Conservation (phyloP, 2,113 vertebrate genomes). For the Macquaria australasica region DNA sequence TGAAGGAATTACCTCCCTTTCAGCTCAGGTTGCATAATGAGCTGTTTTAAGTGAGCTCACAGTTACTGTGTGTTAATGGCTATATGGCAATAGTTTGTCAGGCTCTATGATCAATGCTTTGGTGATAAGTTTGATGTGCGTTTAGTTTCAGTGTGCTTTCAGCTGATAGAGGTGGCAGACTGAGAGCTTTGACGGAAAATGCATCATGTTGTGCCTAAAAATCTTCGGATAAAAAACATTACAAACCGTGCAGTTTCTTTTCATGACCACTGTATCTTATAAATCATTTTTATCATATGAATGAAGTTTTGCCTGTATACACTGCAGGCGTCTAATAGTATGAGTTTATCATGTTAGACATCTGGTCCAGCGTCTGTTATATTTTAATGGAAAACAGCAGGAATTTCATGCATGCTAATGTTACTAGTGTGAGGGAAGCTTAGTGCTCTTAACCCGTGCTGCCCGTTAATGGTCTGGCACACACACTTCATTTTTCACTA, state of each 20-base stretch:
- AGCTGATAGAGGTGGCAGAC: no score
- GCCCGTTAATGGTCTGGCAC: neutral
- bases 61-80: no score
- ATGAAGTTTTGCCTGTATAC: neutral
- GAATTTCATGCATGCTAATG: neutral
- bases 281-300: neutral
- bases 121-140: no score
- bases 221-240: neutral
- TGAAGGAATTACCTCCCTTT: neutral
- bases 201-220: neutral
- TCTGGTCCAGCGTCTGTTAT: neutral
- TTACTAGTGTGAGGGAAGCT: neutral
- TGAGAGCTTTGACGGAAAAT: no score
- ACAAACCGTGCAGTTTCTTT: no score
- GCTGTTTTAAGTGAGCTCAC: no score
- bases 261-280: no score
- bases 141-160: no score
- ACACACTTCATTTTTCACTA: neutral
- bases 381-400: neutral
- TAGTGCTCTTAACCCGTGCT: neutral
- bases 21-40: neutral
- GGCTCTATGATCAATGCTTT: no score
- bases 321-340: neutral
- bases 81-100: no score
- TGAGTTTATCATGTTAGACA: neutral